Percentiles rank a stretch among this genome's conserved stretches.
Evolutionary conservation across 1,140 invertebrate genomes (phyloP).

Genomic region (Andrena cerasifolii): DNA sequence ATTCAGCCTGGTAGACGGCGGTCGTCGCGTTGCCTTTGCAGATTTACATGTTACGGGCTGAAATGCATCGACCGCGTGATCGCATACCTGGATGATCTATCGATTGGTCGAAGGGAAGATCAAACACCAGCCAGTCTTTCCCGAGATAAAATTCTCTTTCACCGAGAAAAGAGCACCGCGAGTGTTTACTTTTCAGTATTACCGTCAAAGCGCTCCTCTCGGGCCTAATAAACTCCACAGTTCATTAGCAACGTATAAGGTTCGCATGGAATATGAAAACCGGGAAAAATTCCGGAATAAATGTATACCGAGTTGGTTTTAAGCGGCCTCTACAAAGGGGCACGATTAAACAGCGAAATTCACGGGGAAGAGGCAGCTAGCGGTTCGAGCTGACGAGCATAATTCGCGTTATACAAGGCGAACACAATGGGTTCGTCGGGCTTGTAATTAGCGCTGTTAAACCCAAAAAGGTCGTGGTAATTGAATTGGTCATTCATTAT

Average conservation of each 20-base stretch:
- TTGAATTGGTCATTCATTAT: slow-evolving; percentile 40
- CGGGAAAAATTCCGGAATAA: too few species aligned
- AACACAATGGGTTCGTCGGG: slow-evolving; percentile 21
- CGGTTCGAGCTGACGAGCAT: neutral
- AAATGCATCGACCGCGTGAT: neutral
- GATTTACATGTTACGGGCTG: slow-evolving; percentile 13
- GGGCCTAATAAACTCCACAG: too few species aligned
- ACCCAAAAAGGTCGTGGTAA: slow-evolving; percentile 21
- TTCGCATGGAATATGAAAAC: too few species aligned
- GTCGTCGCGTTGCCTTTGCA: neutral
- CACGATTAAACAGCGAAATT: slow-evolving; percentile 16
- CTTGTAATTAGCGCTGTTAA: slow-evolving; percentile 47
- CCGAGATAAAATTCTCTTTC: too few species aligned
- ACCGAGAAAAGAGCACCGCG: too few species aligned
- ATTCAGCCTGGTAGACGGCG: slow-evolving; percentile 3
- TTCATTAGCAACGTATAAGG: too few species aligned
- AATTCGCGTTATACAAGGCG: slow-evolving; percentile 31
- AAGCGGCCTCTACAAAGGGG: neutral
- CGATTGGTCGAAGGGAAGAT: neutral
- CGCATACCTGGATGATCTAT: neutral
- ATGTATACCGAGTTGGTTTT: neutral
- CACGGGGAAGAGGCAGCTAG: neutral
- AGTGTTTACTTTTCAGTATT: too few species aligned
- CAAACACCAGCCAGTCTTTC: neutral
- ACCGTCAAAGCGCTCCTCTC: too few species aligned